Evolutionary conservation across 2,113 vertebrate species (phyloP), one percentile per base, ranked within the genome.

Genomic region (Brevimyrus niger): DNA sequence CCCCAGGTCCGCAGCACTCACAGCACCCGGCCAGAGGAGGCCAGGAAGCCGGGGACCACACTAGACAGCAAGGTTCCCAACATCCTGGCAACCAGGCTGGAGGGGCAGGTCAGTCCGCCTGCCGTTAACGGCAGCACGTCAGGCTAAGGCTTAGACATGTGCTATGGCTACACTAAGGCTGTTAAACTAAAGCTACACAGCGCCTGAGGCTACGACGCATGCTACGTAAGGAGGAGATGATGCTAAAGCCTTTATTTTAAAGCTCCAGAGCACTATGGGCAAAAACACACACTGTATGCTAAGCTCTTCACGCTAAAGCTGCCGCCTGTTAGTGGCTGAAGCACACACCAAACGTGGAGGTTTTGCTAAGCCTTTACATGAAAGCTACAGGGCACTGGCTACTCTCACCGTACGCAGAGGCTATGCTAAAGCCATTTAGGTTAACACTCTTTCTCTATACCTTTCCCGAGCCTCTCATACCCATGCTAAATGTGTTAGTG

Each of bases 31-130:
- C 58, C 91, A 0, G 96, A 97, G 38, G 97, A 97, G 89, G 95
- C 92, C 91, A 96, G 9, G 91, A 96, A 90, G 42, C 96, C 94
- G 0, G 96, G 97, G 91, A 94, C 95, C 0, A 65, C 90, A 0
- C 69, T 92, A 0, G 96, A 96, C 89, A 96, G 97, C 91, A 97
- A 95, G 93, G 92, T 93, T 1, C 93, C 92, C 31, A 92, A 93
- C 0, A 93, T 95, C 0, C 93, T 95, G 9, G 92, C 95, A 0
- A 93, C 95, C 76, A 89, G 93, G 0, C 94, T 98, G 93, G 97
- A 97, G 90, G 97, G 96, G 94, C 95, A 98, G 96, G 98, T 97
- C 88, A 93, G 95, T 87, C 35, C 38, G 6, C 7, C 6, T 61
- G 51, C 23, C 5, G 47, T 8, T 44, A 44, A 44, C 1, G 42